Base-by-base conservation (phyloP, 2,888 invertebrate species). In the Eupithecia insigniata region DNA sequence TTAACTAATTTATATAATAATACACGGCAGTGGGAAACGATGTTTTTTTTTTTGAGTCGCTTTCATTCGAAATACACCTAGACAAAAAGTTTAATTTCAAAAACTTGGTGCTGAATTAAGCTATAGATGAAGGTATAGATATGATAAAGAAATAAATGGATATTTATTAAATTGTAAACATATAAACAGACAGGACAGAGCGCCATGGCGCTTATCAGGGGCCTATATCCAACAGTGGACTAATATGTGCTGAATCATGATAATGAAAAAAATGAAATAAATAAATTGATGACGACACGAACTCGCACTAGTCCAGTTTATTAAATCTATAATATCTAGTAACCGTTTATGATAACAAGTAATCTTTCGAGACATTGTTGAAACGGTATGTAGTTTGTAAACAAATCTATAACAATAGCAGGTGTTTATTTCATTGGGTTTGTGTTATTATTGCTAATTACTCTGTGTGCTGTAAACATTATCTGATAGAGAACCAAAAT, bases 381-480 rank as follows among this genome's bases (percentile, higher is more conserved):
- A 26, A 55, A 26, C 55, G 55, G 22, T 22, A 51, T 55, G 26
- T 26, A 55, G 12, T 55, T 55, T 55, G 26, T 26, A 55, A 55
- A 55, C 55, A 55, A 26, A 26, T 55, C 22, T 26, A 12, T 26
- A 26, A 55, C 55, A 55, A 55, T 55, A 51, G 22, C 46, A 10
- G 8, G 12, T 26, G 55, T 26, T 51, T 55, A 55, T 55, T 12
- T 55, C 12, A 55, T 55, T 55, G 4, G 26, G 10, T 51, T 51
- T 51, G 46, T 46, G 55, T 55, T 55, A 55, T 55, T 55, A 26
- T 55, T 55, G 55, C 26, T 55, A 26, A 55, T 51, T 51, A 26
- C 14, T 46, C 46, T 14, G 26, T 22, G 22, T 10, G 55, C 22
- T 55, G 55, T 22, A 26, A 55, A 55, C 14, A 26, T 55, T 26